phyloP scores from a whole-genome alignment of 2,797 vertebrate species.

The Falco cherrug region DNA sequence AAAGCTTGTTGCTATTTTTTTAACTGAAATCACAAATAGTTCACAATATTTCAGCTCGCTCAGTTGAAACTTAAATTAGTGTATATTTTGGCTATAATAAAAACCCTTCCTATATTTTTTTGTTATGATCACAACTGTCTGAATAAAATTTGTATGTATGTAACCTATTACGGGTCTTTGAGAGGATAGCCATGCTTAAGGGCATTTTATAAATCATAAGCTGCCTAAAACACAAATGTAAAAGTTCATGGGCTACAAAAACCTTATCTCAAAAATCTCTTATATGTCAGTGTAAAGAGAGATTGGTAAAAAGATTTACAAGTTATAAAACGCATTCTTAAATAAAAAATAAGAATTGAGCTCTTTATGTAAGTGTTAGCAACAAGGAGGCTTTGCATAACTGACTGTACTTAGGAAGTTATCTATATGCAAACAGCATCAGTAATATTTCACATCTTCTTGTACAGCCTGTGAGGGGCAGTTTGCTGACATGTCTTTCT shows the following conservation, averaged over 20 bases:
- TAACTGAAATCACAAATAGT: not conserved
- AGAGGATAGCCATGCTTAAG: not conserved
- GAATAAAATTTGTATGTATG: not conserved
- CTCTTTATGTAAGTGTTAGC: not conserved
- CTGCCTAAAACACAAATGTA: not conserved
- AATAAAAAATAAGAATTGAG: not conserved
- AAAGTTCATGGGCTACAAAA: not conserved
- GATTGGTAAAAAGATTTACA: not conserved
- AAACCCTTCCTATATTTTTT: not conserved
- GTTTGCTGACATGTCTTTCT: not conserved
- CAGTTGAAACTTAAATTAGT: not conserved
- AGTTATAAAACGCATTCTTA: not conserved
- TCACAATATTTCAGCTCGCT: not conserved
- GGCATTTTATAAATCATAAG: not conserved
- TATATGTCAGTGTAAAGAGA: not conserved
- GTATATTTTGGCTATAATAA: not conserved
- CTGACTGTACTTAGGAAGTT: not conserved
- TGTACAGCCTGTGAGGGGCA: not conserved
- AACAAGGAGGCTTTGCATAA: not conserved
- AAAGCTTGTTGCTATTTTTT: not conserved
- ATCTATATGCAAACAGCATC: not conserved
- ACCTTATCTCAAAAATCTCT: not conserved
- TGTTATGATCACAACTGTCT: not conserved
- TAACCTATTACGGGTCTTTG: not conserved
- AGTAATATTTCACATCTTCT: not conserved